These are phyloP conservation scores for Enteromius mattozi DNA, from an alignment of 2,797 vertebrate species.

Conservation along the genomic window DNA sequence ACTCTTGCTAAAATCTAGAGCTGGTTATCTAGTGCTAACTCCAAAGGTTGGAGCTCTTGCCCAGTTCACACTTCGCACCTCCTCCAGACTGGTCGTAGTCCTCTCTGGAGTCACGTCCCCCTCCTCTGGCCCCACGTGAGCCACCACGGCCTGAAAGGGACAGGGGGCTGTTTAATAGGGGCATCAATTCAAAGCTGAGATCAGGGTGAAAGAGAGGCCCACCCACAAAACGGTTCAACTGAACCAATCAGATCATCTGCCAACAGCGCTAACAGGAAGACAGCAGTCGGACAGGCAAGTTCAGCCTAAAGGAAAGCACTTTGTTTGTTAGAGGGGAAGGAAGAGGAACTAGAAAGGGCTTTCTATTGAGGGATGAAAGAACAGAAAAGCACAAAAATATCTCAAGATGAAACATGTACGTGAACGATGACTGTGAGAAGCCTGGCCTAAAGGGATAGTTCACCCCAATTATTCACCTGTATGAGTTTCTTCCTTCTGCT, in stretches of 20 bases:
- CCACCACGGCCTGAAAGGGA: constrained; percentile 84
- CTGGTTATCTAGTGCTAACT: neutral
- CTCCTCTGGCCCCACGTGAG: constrained; percentile 86
- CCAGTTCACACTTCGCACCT: constrained; percentile 70
- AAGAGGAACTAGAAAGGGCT: neutral
- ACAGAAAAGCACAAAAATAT: neutral
- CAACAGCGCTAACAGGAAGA: constrained; percentile 29
- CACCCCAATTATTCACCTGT: neutral
- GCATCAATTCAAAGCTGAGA: constrained; percentile 41
- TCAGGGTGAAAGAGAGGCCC: constrained; percentile 44
- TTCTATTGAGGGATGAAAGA: constrained; percentile 5
- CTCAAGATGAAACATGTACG: constrained; percentile 23
- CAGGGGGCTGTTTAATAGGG: constrained; percentile 65
- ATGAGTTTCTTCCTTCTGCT: too few relatives aligned
- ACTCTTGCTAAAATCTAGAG: constrained; percentile 7
- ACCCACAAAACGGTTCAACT: constrained; percentile 43
- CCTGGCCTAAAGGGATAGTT: neutral
- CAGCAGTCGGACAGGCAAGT: constrained; percentile 28
- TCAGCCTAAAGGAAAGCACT: constrained; percentile 23
- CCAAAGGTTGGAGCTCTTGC: constrained; percentile 3
- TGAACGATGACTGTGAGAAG: constrained; percentile 27
- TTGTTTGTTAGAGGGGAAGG: constrained; percentile 52
- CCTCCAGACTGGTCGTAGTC: constrained; percentile 76
- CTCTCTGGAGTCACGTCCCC: constrained; percentile 79
- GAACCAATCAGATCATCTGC: constrained; percentile 38